Percentiles rank a stretch among this genome's conserved stretches.
phyloP scores from a whole-genome alignment of 2,888 invertebrate genomes.

The Byasa hedistus region DNA sequence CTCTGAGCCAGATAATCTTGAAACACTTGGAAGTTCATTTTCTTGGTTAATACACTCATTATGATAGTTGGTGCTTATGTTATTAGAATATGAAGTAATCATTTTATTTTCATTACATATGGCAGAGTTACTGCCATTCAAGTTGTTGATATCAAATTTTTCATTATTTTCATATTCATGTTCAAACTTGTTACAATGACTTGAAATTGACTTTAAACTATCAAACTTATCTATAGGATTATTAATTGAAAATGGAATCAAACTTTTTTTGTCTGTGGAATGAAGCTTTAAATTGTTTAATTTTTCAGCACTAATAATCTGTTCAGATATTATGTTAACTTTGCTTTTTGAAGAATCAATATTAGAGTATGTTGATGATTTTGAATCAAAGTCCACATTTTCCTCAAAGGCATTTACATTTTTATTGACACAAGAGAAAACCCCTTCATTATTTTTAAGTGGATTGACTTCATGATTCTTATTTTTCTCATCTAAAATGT shows the following conservation, averaged over 20 bases:
- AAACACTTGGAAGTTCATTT: neutral
- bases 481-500: neutral
- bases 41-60: neutral
- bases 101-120: constrained; percentile 2
- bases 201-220: neutral
- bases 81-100: neutral
- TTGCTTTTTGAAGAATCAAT: constrained; percentile 37
- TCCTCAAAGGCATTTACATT: neutral
- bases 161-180: neutral
- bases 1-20: neutral
- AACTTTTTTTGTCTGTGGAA: constrained; percentile 33
- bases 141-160: constrained; percentile 1
- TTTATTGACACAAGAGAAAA: neutral
- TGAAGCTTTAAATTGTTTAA: constrained; percentile 37
- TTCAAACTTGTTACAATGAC: neutral
- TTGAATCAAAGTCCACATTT: neutral
- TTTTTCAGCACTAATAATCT: constrained; percentile 43
- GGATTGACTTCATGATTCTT: neutral
- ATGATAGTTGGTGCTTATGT: neutral
- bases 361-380: constrained; percentile 1
- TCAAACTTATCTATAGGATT: constrained; percentile 36
- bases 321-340: constrained; percentile 52
- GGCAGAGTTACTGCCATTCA: neutral
- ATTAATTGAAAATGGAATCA: constrained; percentile 44
- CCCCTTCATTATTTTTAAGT: neutral